Evolutionary conservation across 2,113 vertebrate species (phyloP).

Genomic region (Pedetes capensis): DNA sequence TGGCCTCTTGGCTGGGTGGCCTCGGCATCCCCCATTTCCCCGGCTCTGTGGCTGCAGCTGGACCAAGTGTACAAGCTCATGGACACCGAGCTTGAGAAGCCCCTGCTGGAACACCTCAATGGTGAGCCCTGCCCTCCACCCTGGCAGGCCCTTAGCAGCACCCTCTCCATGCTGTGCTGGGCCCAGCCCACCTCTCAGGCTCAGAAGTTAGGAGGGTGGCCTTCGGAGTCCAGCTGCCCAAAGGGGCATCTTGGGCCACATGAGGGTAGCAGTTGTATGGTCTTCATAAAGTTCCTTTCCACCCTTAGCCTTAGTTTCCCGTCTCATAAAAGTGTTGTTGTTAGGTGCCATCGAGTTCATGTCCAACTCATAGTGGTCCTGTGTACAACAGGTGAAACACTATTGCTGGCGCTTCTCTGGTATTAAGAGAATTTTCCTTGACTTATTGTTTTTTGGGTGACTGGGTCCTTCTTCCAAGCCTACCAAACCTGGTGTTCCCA

Average conservation of each 20-base stretch:
- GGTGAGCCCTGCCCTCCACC: conserved; percentile 37
- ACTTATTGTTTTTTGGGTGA: too few relatives aligned
- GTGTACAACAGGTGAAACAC: too few relatives aligned
- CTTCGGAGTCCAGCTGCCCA: too few relatives aligned
- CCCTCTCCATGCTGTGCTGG: fast-evolving
- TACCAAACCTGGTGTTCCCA: too few relatives aligned
- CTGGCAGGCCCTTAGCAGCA: fast-evolving
- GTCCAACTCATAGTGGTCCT: too few relatives aligned
- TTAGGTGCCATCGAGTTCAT: too few relatives aligned
- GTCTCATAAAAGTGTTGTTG: too few relatives aligned
- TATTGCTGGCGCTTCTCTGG: too few relatives aligned
- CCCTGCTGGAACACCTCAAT: conserved; percentile 73
- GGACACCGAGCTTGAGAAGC: conserved; percentile 24
- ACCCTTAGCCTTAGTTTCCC: background rate
- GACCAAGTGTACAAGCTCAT: background rate
- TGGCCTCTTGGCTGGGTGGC: background rate
- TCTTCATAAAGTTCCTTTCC: background rate
- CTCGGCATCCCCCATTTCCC: background rate
- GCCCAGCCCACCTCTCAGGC: background rate
- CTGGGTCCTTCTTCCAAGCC: too few relatives aligned
- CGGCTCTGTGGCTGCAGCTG: background rate
- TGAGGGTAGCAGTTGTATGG: background rate
- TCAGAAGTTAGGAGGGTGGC: background rate
- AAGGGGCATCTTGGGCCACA: fast-evolving
- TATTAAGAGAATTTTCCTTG: too few relatives aligned